A percentile compares a stretch with the other conserved stretches of the same genome.
Evolutionary conservation across 2,113 vertebrate genomes (phyloP).

Genomic region (Catagonus wagneri): DNA sequence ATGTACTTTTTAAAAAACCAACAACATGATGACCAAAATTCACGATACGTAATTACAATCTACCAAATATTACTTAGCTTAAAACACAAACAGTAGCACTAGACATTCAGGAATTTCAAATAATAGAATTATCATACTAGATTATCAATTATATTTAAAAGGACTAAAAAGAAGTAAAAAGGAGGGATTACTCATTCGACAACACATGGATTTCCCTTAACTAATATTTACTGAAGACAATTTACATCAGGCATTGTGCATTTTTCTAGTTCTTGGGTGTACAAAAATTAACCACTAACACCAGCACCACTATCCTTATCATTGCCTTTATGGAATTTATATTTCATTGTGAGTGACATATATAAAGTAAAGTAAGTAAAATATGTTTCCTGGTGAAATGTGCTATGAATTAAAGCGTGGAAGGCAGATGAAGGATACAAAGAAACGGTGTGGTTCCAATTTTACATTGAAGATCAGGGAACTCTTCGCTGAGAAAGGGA

Average conservation of each 20-base stretch:
- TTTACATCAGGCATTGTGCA: not conserved
- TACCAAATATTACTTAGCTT: not conserved
- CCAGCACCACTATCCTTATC: too few species aligned
- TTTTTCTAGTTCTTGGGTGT: not conserved
- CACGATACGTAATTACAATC: not conserved
- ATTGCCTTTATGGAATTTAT: not conserved
- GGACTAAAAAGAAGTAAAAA: not conserved
- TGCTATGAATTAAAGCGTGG: not conserved
- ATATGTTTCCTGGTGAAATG: not conserved
- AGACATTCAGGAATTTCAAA: not conserved
- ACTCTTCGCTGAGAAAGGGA: not conserved
- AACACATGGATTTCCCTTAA: not conserved
- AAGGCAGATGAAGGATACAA: not conserved
- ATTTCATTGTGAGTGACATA: not conserved
- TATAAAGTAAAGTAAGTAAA: not conserved
- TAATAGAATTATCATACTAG: not conserved
- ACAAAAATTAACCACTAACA: not conserved
- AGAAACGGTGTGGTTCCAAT: not conserved
- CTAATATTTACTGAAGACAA: not conserved
- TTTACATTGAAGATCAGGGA: not conserved
- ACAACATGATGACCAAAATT: not conserved
- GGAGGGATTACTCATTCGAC: not conserved
- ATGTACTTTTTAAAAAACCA: not conserved
- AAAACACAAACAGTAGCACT: not conserved
- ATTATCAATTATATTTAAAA: not conserved